Percentiles rank a stretch among this genome's conserved stretches.
These are phyloP conservation scores for Regulus satrapa DNA, from an alignment of 2,113 vertebrate genomes.

Conservation along the genomic window DNA sequence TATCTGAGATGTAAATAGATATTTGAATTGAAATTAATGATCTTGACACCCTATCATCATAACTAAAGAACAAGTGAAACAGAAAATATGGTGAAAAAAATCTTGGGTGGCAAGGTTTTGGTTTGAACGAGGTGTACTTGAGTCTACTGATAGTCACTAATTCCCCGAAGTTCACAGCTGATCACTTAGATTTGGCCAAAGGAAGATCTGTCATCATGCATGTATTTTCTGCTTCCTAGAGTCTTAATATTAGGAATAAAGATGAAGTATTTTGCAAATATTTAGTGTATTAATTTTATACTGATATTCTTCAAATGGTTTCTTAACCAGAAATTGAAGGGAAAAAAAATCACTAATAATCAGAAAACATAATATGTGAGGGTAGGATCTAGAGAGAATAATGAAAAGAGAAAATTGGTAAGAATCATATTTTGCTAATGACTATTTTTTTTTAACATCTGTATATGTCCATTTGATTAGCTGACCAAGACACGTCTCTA, in stretches of 20 bases:
- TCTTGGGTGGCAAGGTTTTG: neutral
- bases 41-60: rapidly evolving
- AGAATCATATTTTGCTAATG: neutral
- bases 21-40: neutral
- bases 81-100: neutral
- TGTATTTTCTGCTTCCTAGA: neutral
- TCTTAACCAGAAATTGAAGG: neutral
- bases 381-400: neutral
- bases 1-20: neutral
- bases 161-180: neutral
- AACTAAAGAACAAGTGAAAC: neutral
- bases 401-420: neutral
- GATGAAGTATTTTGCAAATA: neutral
- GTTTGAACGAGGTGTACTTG: neutral
- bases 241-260: neutral
- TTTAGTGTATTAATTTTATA: neutral
- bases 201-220: neutral
- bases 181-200: neutral
- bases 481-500: neutral
- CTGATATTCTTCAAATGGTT: neutral
- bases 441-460: neutral
- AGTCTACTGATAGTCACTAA: neutral
- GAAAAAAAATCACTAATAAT: neutral
- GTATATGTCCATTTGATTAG: neutral
- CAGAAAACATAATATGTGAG: neutral